Base-by-base conservation (phyloP, 2,888 invertebrate species). In the Proisotoma minuta region DNA sequence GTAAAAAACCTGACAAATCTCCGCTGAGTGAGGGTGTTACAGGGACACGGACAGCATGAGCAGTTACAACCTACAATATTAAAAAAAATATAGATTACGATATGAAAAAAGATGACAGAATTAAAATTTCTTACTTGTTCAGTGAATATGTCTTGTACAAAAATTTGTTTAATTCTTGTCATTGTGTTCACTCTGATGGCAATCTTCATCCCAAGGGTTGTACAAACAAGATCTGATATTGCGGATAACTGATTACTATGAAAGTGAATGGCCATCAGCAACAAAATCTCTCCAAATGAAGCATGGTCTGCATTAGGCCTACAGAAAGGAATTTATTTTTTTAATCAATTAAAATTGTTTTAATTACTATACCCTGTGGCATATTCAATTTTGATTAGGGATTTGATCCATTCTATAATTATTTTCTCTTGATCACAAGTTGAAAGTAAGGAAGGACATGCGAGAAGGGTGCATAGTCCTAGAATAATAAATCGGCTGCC, bases 191-290 rank as follows among this genome's bases (percentile, higher is more conserved):
- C 88, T 28, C 93, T 80, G 49, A 89, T 88, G 0, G 89, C 87
- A 64, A 94, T 89, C 77, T 96, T 93, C 93, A 98, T 95, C 26
- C 95, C 94, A 2, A 98, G 80, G 1, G 94, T 95, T 2, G 93
- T 87, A 75, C 93, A 94, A 0, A 97, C 94, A 40, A 97, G 81
- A 75, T 97, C 97, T 59, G 91, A 89, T 58, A 98, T 94, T 4
- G 95, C 93, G 57, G 88, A 85, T 66, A 94, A 82, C 78, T 97
- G 96, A 76, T 93, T 94, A 72, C 93, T 91, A 77, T 97, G 97
- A 77, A 97, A 97, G 78, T 97, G 96, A 70, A 97, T 95, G 0
- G 97, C 97, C 83, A 97, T 90, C 63, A 98, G 79, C 0, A 97
- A 84, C 57, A 98, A 79, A 91, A 97, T 93, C 80, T 97, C 96